Evolutionary conservation across 2,113 vertebrate species (phyloP).

Genomic region (Solea solea): DNA sequence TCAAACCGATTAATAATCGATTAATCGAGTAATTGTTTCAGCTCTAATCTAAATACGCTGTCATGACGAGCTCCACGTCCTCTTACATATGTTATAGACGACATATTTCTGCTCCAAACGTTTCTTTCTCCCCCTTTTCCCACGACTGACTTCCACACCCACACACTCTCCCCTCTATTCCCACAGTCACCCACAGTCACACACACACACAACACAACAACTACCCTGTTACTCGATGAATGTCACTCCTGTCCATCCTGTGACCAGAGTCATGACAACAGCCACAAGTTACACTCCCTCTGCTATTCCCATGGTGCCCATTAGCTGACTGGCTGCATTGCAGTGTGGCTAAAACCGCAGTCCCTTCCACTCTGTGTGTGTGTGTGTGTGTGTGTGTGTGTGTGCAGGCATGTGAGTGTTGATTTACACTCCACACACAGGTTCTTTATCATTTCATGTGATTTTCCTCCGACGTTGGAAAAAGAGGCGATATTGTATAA

Average conservation of each 20-base stretch:
- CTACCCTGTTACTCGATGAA: constrained; percentile 48
- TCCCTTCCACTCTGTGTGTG: constrained; percentile 27
- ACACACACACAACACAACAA: constrained; percentile 19
- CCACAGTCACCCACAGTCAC: constrained; percentile 12
- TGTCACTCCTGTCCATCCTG: constrained; percentile 58
- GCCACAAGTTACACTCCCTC: constrained; percentile 45
- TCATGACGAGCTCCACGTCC: no score
- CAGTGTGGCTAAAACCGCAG: constrained; percentile 37
- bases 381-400: background rate
- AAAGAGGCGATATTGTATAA: background rate
- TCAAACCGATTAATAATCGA: no score
- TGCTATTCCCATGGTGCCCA: constrained; percentile 65
- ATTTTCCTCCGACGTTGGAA: background rate
- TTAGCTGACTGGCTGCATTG: constrained; percentile 66
- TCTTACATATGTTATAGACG: no score
- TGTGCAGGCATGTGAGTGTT: constrained; percentile 5
- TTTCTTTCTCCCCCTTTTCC: constrained; percentile 12
- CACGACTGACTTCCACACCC: constrained; percentile 1
- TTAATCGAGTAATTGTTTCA: no score
- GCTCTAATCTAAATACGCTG: no score
- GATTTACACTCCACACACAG: background rate
- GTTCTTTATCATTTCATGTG: constrained; percentile 6
- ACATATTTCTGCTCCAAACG: background rate
- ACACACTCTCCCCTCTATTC: constrained; percentile 12
- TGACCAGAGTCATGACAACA: constrained; percentile 60